These are phyloP conservation scores for Eumacrocentrus americanus DNA, from an alignment of 2,888 invertebrate genomes.

Conservation along the genomic window DNA sequence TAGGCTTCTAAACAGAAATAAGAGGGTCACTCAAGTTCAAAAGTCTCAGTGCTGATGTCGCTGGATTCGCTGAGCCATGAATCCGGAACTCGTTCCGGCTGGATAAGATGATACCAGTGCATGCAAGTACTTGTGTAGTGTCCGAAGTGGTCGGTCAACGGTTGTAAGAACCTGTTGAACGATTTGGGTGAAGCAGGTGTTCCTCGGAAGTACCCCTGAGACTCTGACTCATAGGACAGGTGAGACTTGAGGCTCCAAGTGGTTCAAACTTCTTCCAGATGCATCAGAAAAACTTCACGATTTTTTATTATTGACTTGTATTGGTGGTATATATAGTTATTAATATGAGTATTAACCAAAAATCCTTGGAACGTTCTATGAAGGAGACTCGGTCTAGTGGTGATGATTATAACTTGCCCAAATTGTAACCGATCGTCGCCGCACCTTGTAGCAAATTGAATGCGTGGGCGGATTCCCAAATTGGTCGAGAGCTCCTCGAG, in stretches of 20 bases:
- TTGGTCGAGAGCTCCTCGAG: neutral
- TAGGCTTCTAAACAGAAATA: conserved; percentile 12
- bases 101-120: conserved; percentile 26
- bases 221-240: conserved; percentile 56
- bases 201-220: conserved; percentile 42
- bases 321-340: no score
- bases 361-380: no score
- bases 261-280: conserved; percentile 22
- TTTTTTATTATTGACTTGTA: neutral
- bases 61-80: conserved; percentile 53
- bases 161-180: conserved; percentile 25
- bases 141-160: conserved; percentile 9
- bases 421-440: neutral
- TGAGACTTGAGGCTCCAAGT: conserved; percentile 41
- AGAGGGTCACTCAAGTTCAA: conserved; percentile 16
- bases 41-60: conserved; percentile 36
- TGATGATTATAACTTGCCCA: neutral
- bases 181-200: conserved; percentile 50
- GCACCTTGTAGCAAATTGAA: neutral
- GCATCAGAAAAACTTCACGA: neutral
- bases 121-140: neutral
- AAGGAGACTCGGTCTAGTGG: neutral
- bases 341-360: no score
- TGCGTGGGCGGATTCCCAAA: conserved; percentile 9
- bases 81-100: conserved; percentile 52